A percentile compares a stretch with the other conserved stretches of the same genome.
These are phyloP conservation scores for Nothobranchius kuhntae DNA, from an alignment of 2,113 vertebrate species.

Conservation along the genomic window DNA sequence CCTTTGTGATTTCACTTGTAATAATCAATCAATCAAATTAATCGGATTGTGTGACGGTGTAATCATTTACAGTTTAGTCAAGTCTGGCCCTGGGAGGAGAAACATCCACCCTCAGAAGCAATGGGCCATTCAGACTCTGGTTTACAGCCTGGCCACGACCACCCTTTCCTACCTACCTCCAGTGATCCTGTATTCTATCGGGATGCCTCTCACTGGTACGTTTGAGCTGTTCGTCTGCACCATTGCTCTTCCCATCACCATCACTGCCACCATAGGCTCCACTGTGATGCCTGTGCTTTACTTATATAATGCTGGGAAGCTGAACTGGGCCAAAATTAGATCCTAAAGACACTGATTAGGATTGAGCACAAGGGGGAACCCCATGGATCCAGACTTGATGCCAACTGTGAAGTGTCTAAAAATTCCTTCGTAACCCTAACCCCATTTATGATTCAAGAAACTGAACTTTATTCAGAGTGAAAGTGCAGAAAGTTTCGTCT, in stretches of 20 bases:
- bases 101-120: conserved; percentile 63
- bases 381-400: too few species aligned
- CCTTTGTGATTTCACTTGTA: conserved; percentile 6
- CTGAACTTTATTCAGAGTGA: too few species aligned
- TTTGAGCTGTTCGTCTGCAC: neutral
- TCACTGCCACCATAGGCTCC: conserved; percentile 29
- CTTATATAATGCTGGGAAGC: conserved; percentile 39
- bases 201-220: accelerated
- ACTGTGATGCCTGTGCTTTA: conserved; percentile 57
- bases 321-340: neutral
- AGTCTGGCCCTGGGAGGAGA: conserved; percentile 24
- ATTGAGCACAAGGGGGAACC: too few species aligned
- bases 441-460: too few species aligned
- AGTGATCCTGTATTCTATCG: neutral
- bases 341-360: neutral
- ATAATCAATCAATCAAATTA: too few species aligned
- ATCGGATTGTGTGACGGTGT: conserved; percentile 48
- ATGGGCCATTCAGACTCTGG: conserved; percentile 62
- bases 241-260: neutral
- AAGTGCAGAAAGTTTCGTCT: too few species aligned
- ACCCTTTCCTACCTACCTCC: conserved; percentile 56
- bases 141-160: conserved; percentile 55
- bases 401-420: too few species aligned
- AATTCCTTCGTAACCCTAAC: too few species aligned
- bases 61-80: conserved; percentile 47